Conservation (phyloP, 2,113 vertebrate genomes). For the Globicephala melas region DNA sequence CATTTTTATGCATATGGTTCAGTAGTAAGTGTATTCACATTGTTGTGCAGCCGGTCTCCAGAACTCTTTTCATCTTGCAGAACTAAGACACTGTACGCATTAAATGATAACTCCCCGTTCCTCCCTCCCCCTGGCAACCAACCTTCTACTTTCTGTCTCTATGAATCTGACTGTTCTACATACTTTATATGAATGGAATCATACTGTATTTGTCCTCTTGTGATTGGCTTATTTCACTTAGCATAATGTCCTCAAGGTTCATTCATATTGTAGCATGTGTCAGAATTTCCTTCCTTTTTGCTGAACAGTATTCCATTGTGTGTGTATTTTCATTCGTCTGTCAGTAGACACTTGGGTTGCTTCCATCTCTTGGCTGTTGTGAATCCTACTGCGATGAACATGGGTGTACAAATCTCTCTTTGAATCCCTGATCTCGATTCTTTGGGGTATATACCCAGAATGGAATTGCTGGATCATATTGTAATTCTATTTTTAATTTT, state of each 20-base stretch:
- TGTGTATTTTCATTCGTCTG: not conserved
- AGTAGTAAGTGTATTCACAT: not conserved
- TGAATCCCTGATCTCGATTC: not conserved
- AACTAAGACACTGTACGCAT: not conserved
- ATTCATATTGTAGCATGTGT: not conserved
- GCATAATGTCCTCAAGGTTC: not conserved
- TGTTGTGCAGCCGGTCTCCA: not conserved
- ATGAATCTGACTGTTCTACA: not conserved
- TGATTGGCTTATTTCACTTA: not conserved
- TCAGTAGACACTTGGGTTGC: not conserved
- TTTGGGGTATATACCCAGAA: not conserved
- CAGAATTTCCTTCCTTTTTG: not conserved
- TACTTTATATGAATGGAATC: not conserved
- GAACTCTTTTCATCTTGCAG: not conserved
- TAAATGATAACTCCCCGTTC: accelerated
- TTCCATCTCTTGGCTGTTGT: not conserved
- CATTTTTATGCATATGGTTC: not conserved
- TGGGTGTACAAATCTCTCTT: not conserved
- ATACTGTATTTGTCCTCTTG: not conserved
- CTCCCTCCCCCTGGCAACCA: not conserved
- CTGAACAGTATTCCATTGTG: not conserved
- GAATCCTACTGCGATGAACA: not conserved
- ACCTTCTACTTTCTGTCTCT: not conserved
- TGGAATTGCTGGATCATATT: not conserved
- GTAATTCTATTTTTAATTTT: not conserved